A percentile compares a stretch with the other conserved stretches of the same genome.
These are phyloP conservation scores for Trichomycterus rosablanca DNA, from an alignment of 2,113 vertebrate genomes.

Conservation along the genomic window DNA sequence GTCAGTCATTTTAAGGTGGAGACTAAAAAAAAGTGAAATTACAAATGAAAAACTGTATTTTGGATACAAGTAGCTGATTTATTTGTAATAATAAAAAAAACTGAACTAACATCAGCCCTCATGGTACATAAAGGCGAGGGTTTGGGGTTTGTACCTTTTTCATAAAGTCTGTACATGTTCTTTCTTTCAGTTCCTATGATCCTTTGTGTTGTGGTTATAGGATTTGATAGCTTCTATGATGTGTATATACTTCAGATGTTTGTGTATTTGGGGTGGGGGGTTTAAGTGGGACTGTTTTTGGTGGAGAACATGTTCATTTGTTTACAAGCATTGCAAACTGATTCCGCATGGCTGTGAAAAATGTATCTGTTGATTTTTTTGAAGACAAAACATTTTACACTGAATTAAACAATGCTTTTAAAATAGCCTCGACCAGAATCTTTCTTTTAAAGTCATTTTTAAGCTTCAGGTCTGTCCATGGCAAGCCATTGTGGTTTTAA, in stretches of 20 bases:
- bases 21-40: slow-evolving; percentile 69
- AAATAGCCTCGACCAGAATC: slow-evolving; percentile 17
- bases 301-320: slow-evolving; percentile 67
- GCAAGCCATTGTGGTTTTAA: too few species aligned
- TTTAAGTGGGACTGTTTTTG: slow-evolving; percentile 77
- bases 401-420: slow-evolving; percentile 81
- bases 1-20: slow-evolving; percentile 42
- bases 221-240: slow-evolving; percentile 77
- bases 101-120: slow-evolving; percentile 65
- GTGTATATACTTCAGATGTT: slow-evolving; percentile 91
- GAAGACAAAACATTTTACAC: slow-evolving; percentile 93
- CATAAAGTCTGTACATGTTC: slow-evolving; percentile 90
- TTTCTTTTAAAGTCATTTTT: background rate
- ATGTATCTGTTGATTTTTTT: slow-evolving; percentile 87
- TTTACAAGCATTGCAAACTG: slow-evolving; percentile 67
- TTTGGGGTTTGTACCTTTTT: slow-evolving; percentile 92
- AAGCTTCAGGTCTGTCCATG: background rate
- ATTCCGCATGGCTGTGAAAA: slow-evolving; percentile 95
- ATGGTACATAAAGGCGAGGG: slow-evolving; percentile 78
- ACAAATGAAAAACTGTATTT: slow-evolving; percentile 84
- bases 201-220: slow-evolving; percentile 80
- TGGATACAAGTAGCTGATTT: slow-evolving; percentile 78
- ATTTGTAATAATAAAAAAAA: slow-evolving; percentile 64
- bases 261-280: too few species aligned
- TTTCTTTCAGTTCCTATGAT: slow-evolving; percentile 83